These are phyloP conservation scores for Pterobdella sp. DNA, from an alignment of 2,888 invertebrate species.

Conservation along the genomic window DNA sequence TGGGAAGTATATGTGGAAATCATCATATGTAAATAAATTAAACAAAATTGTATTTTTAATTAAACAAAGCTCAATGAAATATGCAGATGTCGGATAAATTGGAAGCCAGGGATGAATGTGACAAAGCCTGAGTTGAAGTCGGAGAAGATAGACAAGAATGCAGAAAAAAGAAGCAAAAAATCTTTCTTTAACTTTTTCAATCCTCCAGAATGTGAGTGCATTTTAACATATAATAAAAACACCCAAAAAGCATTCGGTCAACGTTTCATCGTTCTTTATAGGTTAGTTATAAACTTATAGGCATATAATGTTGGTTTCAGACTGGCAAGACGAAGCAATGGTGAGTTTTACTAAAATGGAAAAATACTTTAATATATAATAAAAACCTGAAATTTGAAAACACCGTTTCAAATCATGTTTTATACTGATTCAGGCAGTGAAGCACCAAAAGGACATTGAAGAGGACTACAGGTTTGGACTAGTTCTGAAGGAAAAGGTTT, in stretches of 20 bases:
- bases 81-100: conserved; percentile 23
- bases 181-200: conserved; percentile 28
- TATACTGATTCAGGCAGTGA: neutral
- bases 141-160: conserved; percentile 21
- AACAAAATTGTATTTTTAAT: too few relatives aligned
- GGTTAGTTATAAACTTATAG: neutral
- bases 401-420: neutral
- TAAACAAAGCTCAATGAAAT: too few relatives aligned
- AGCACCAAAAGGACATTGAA: conserved; percentile 20
- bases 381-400: neutral
- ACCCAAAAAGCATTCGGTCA: neutral
- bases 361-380: neutral
- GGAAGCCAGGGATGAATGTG: conserved; percentile 27
- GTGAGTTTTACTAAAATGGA: conserved; percentile 3
- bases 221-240: neutral
- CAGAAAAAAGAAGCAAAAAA: conserved; percentile 4
- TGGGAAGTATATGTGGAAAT: too few relatives aligned
- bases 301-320: conserved; percentile 2
- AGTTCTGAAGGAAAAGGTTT: conserved; percentile 17
- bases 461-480: conserved; percentile 12
- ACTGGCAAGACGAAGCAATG: conserved; percentile 13
- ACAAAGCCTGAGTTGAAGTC: neutral
- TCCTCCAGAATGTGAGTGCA: conserved; percentile 17
- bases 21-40: too few relatives aligned
- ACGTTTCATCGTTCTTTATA: neutral